Evolutionary conservation across 1,140 invertebrate genomes (phyloP).

Genomic region (Planococcus citri): DNA sequence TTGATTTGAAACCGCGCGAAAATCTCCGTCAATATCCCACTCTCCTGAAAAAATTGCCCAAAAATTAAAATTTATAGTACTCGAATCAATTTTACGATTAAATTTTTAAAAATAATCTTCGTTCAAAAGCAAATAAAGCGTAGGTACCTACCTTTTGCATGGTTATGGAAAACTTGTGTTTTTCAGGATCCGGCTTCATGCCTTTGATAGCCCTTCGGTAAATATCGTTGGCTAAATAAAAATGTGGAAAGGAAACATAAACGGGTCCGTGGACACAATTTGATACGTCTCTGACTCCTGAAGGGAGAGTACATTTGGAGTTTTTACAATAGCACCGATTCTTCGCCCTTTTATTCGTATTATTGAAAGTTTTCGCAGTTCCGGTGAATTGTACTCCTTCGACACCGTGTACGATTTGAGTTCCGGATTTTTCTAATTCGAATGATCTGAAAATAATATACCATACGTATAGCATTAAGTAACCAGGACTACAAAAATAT

Average conservation of each 20-base stretch:
- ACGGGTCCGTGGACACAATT: conserved; percentile 37
- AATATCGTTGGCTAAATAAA: conserved; percentile 46
- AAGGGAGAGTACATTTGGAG: not conserved
- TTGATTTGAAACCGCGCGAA: not conserved
- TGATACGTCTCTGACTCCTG: conserved; percentile 17
- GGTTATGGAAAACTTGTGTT: conserved; percentile 45
- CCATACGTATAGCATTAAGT: too few relatives aligned
- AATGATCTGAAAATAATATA: too few relatives aligned
- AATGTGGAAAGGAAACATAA: conserved; percentile 58
- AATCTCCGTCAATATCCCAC: not conserved
- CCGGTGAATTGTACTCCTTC: conserved; percentile 14
- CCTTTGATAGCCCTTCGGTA: conserved; percentile 43
- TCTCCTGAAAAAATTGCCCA: not conserved
- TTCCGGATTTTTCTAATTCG: not conserved
- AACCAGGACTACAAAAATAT: not conserved
- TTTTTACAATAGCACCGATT: not conserved
- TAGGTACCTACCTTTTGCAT: conserved; percentile 45
- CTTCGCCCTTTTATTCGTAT: not conserved
- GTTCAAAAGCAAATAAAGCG: too few relatives aligned
- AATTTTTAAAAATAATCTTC: too few relatives aligned
- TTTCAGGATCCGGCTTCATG: conserved; percentile 41
- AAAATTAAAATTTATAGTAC: not conserved
- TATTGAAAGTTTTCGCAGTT: not conserved
- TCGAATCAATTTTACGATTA: too few relatives aligned
- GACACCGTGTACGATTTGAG: conserved; percentile 10